Conservation (phyloP, 2,113 vertebrate species). For the Proterorhinus semilunaris region DNA sequence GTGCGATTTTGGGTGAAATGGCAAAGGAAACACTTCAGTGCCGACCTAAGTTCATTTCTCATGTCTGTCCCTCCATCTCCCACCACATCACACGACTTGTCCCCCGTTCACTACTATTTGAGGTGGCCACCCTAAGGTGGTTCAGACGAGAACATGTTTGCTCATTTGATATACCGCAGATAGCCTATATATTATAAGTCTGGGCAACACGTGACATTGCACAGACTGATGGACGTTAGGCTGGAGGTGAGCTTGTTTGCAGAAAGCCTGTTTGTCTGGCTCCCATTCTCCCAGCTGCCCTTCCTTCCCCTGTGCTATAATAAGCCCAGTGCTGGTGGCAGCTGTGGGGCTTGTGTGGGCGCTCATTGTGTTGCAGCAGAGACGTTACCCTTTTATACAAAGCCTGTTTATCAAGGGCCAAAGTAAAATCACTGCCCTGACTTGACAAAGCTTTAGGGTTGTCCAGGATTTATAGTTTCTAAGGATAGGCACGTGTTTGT, state of each 20-base stretch:
- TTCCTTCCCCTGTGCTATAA: conserved; percentile 71
- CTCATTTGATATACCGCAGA: too few species aligned
- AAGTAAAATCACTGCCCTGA: conserved; percentile 20
- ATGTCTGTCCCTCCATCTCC: too few species aligned
- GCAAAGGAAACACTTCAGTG: too few species aligned
- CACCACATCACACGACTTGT: too few species aligned
- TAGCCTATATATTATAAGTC: too few species aligned
- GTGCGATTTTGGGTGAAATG: too few species aligned
- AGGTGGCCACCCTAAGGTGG: too few species aligned
- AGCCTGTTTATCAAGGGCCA: conserved; percentile 25
- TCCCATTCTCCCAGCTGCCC: conserved; percentile 56
- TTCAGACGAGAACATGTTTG: too few species aligned
- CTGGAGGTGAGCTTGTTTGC: not conserved
- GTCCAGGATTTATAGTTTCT: conserved; percentile 19
- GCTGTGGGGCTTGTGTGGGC: conserved; percentile 47
- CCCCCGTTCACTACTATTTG: too few species aligned
- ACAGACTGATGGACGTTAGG: too few species aligned
- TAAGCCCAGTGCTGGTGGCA: conserved; percentile 45
- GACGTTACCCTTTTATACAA: conserved; percentile 41
- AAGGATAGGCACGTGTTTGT: conserved; percentile 10
- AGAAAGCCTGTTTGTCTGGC: conserved; percentile 43
- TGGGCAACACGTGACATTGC: too few species aligned
- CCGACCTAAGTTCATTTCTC: too few species aligned
- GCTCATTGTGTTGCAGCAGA: conserved; percentile 61
- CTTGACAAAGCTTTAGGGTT: conserved; percentile 11